Conservation (phyloP, 1,140 invertebrate species). For the Achroia grisella region DNA sequence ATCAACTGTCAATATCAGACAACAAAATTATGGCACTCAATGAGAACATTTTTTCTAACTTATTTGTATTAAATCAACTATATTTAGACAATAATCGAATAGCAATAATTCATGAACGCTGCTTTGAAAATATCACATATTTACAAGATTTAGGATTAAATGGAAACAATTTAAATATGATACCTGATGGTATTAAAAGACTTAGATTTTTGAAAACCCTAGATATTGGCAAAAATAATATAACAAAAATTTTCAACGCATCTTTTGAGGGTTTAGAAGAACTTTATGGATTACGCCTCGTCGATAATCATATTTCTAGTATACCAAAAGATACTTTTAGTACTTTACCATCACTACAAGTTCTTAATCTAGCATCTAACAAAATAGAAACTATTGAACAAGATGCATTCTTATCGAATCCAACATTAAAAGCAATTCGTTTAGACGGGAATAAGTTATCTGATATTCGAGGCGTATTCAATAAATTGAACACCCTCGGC, state of each 20-base stretch:
- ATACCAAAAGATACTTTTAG: constrained; percentile 80
- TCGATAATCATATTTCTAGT: constrained; percentile 79
- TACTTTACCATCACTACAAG: constrained; percentile 78
- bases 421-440: constrained; percentile 78
- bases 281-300: constrained; percentile 77
- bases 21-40: constrained; percentile 83
- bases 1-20: constrained; percentile 82
- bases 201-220: constrained; percentile 83
- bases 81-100: constrained; percentile 85
- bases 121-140: constrained; percentile 86
- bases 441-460: constrained; percentile 80
- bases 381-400: constrained; percentile 78
- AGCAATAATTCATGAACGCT: constrained; percentile 77
- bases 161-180: constrained; percentile 81
- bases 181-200: constrained; percentile 82
- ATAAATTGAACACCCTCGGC: constrained; percentile 77
- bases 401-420: constrained; percentile 79
- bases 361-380: constrained; percentile 82
- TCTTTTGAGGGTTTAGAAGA: constrained; percentile 79
- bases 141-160: constrained; percentile 87
- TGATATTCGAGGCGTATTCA: constrained; percentile 80
- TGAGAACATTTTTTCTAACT: constrained; percentile 81
- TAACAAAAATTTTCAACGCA: constrained; percentile 75
- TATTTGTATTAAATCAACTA: constrained; percentile 83
- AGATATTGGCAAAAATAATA: constrained; percentile 86